Percentiles rank a stretch among this genome's conserved stretches.
phyloP scores from a whole-genome alignment of 2,113 vertebrate species.

The Phrynosoma platyrhinos region DNA sequence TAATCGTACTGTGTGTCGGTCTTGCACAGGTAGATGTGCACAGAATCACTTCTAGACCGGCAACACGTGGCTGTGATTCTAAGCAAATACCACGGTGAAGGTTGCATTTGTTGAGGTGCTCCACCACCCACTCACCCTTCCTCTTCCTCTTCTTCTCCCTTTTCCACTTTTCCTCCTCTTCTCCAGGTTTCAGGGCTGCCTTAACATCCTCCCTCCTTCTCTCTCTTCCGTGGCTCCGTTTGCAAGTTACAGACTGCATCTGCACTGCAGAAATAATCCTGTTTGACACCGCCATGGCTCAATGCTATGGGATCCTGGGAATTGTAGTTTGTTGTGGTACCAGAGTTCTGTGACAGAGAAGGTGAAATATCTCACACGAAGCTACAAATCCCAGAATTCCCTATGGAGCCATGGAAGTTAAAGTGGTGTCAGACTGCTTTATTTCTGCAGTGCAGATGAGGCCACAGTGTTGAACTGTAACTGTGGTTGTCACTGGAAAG shows the following conservation, averaged over 20 bases:
- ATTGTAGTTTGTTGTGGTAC: no score
- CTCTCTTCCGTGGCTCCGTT: not conserved
- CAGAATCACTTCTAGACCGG: not conserved
- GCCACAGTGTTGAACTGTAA: no score
- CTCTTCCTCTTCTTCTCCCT: not conserved
- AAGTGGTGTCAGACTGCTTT: no score
- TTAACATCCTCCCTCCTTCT: not conserved
- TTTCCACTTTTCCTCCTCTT: not conserved
- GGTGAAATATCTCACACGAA: no score
- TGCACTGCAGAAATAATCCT: no score
- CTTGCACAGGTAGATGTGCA: rapidly evolving
- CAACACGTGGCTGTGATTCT: rapidly evolving
- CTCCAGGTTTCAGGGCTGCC: rapidly evolving
- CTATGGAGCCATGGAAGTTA: no score
- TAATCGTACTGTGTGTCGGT: rapidly evolving
- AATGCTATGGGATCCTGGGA: no score
- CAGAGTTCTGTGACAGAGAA: no score
- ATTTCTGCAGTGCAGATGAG: no score
- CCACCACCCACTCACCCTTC: not conserved
- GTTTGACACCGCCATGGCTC: no score
- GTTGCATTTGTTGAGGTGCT: not conserved
- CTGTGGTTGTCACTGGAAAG: no score
- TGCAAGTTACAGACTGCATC: not conserved
- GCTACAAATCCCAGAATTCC: no score
- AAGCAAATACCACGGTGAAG: rapidly evolving